These are phyloP conservation scores for Drosophila grimshawi DNA, from an alignment of 1,140 invertebrate genomes.

Conservation along the genomic window DNA sequence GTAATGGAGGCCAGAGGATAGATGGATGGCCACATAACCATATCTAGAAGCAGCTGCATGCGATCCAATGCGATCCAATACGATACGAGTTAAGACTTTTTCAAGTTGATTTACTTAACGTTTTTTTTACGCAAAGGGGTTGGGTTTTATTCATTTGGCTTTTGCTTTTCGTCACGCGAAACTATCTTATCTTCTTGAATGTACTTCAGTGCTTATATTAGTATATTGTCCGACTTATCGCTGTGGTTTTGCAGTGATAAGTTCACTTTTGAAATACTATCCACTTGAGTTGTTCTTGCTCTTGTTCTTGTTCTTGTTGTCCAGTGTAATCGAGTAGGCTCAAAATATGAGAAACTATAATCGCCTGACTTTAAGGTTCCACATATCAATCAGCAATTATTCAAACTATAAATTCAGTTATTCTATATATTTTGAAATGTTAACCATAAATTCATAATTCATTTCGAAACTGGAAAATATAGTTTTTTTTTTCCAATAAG, in stretches of 20 bases:
- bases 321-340: background rate
- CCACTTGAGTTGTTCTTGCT: conserved; percentile 12
- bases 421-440: too few species aligned
- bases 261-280: conserved; percentile 8
- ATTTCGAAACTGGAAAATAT: too few species aligned
- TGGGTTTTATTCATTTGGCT: conserved; percentile 1
- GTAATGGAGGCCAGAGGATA: conserved; percentile 30
- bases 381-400: too few species aligned
- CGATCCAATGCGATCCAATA: background rate
- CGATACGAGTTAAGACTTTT: background rate
- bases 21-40: conserved; percentile 4
- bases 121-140: background rate
- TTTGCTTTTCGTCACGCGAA: too few species aligned
- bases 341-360: too few species aligned
- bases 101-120: conserved; percentile 1
- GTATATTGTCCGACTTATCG: conserved; percentile 23
- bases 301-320: background rate
- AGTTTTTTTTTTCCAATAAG: too few species aligned
- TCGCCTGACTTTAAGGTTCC: too few species aligned
- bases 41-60: background rate
- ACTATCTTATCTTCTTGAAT: conserved; percentile 37
- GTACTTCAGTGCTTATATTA: conserved; percentile 18
- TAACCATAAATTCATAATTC: too few species aligned
- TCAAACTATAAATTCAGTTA: too few species aligned
- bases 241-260: conserved; percentile 8